Base-by-base conservation (phyloP, 2,797 vertebrate genomes). In the Tokudaia tokunoshimensis region DNA sequence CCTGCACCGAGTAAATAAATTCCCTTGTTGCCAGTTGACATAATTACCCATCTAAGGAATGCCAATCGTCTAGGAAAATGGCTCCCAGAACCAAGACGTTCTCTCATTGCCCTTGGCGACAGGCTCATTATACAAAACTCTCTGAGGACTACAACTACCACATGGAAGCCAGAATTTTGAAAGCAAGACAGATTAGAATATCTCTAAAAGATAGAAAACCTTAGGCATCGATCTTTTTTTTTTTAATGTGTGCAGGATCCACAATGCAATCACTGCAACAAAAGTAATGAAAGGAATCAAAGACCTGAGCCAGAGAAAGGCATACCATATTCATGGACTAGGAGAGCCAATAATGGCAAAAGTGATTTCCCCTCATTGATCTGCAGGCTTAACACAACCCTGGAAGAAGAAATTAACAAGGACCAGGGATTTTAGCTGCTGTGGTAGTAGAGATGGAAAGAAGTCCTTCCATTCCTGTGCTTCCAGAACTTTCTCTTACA, bases 131-230 rank as follows among this genome's bases (percentile, higher is more conserved):
- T 37, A 79, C 41, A 81, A 55, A 96, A 67, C 15, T 37, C 44
- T 78, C 79, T 92, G 8, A 37, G 3, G 31, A 78, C 15, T 37
- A 92, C 34, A 89, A 61, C 50, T 15, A 89, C 76, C 2, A 83
- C 15, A 14, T 59, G 17, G 34, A 94, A 96, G 88, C 80, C 24
- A 78, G 37, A 92, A 74, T 3, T 59, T 67, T 89, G 72, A 14
- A 78, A 92, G 81, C 13, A 55, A 3, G 37, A 74, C 20, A n/a
- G 81, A 70, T 85, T 44, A n/a, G 2, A 85, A 72, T 22, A 84
- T 15, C 34, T 87, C 52, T 44, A 89, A 92, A 97, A 96, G 29
- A 29, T 44, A 55, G 47, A 96, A 92, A 67, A 29, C 70, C 17
- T 81, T 75, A 84, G 2, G 14, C 67, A 70, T 37, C 72, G 7